These are phyloP conservation scores for Neosalanx taihuensis DNA, from an alignment of 2,797 vertebrate species.

Conservation along the genomic window DNA sequence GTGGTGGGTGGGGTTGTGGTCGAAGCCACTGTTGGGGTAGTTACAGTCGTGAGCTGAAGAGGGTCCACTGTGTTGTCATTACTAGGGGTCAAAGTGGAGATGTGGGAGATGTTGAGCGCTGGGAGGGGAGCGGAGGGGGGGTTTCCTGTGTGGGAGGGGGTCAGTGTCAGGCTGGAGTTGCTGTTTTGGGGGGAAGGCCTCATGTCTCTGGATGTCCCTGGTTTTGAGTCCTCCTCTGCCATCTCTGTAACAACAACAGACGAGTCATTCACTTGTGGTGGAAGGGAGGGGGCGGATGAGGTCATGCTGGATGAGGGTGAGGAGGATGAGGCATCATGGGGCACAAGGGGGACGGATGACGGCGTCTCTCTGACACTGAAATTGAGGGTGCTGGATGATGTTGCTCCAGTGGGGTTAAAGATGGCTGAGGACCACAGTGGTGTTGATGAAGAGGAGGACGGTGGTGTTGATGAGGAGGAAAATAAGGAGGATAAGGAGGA, in stretches of 20 bases:
- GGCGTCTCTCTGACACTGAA: background rate
- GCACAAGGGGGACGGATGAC: slow-evolving; percentile 19
- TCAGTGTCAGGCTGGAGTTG: slow-evolving; percentile 61
- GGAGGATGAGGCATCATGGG: slow-evolving; percentile 50
- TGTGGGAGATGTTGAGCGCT: slow-evolving; percentile 65
- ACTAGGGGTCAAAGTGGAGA: slow-evolving; percentile 63
- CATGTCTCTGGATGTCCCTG: slow-evolving; percentile 72
- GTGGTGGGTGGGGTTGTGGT: slow-evolving; percentile 52
- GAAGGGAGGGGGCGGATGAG: slow-evolving; percentile 22
- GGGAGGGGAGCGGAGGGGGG: slow-evolving; percentile 61
- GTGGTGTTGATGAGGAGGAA: background rate
- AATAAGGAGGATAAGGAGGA: background rate
- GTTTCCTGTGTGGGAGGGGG: slow-evolving; percentile 70
- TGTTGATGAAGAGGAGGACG: background rate
- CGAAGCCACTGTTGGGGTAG: slow-evolving; percentile 55
- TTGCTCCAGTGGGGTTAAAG: background rate
- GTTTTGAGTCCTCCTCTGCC: slow-evolving; percentile 69
- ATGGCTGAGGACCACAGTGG: background rate
- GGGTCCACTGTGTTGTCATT: slow-evolving; percentile 59
- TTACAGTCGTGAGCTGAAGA: slow-evolving; percentile 43
- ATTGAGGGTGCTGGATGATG: background rate
- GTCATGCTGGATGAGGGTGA: slow-evolving; percentile 26
- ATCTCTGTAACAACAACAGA: slow-evolving; percentile 84
- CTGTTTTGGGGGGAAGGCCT: slow-evolving; percentile 65
- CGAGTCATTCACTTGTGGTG: slow-evolving; percentile 59